These are phyloP conservation scores for Aix galericulata DNA, from an alignment of 2,113 vertebrate genomes.

Conservation along the genomic window DNA sequence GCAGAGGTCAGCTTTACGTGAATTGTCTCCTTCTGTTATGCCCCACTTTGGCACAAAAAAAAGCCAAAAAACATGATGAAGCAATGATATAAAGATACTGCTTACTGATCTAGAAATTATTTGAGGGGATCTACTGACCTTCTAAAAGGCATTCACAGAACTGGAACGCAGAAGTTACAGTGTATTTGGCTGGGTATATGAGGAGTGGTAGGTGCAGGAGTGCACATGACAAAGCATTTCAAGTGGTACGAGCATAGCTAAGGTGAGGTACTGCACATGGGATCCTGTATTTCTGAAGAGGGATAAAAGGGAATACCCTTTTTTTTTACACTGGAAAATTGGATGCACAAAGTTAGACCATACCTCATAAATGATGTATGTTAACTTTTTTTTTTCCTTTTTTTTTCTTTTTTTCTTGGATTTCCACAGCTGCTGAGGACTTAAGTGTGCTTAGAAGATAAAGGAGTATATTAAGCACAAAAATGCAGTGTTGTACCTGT, in stretches of 20 bases:
- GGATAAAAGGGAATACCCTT: conserved; percentile 35
- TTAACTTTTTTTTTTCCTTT: background rate
- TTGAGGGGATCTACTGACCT: background rate
- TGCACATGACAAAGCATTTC: background rate
- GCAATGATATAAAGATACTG: background rate
- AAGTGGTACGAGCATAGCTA: background rate
- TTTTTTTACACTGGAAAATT: conserved; percentile 64
- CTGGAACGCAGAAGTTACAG: background rate
- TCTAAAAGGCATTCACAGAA: background rate
- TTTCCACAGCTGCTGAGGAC: conserved; percentile 42
- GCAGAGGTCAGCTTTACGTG: background rate
- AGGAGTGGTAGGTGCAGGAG: background rate
- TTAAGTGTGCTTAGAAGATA: conserved; percentile 13
- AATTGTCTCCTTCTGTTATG: background rate
- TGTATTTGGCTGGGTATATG: background rate
- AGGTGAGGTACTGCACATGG: conserved; percentile 25
- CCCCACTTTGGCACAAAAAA: background rate
- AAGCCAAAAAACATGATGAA: background rate
- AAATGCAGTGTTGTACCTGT: background rate
- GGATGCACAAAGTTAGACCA: conserved; percentile 28
- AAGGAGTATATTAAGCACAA: conserved; percentile 34
- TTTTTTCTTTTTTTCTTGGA: background rate
- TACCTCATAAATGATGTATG: conserved; percentile 21
- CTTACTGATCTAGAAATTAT: background rate
- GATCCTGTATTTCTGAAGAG: background rate